These are phyloP conservation scores for Pituophis catenifer DNA, from an alignment of 2,113 vertebrate genomes.

Conservation along the genomic window DNA sequence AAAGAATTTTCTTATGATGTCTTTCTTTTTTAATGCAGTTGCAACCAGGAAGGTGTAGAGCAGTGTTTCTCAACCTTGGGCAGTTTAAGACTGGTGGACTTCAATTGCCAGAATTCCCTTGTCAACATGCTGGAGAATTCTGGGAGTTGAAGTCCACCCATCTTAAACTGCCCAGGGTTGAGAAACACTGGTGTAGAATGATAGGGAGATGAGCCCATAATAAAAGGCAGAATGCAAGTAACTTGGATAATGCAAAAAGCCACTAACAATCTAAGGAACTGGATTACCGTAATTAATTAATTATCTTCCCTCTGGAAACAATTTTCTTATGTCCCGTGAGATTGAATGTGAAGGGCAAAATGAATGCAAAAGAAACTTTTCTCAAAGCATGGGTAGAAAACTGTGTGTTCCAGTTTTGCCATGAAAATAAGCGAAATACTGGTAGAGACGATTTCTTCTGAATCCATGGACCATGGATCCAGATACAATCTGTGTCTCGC, in stretches of 20 bases:
- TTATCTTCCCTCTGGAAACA: neutral
- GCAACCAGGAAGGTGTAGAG: neutral
- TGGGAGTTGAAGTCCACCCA: too few relatives aligned
- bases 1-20: neutral
- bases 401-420: neutral
- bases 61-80: too few relatives aligned
- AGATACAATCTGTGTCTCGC: neutral
- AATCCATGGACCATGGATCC: neutral
- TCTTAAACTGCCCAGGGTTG: too few relatives aligned
- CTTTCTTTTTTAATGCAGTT: neutral
- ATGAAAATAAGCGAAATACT: neutral
- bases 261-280: neutral
- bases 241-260: neutral
- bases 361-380: neutral
- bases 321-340: neutral
- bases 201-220: neutral
- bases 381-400: neutral
- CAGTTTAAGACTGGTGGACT: too few relatives aligned
- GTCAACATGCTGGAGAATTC: too few relatives aligned
- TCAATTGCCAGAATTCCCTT: too few relatives aligned
- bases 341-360: neutral
- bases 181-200: too few relatives aligned
- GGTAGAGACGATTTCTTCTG: neutral
- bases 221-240: neutral
- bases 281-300: neutral